Base-by-base conservation (phyloP, 2,888 invertebrate species). In the Cloeon dipterum region DNA sequence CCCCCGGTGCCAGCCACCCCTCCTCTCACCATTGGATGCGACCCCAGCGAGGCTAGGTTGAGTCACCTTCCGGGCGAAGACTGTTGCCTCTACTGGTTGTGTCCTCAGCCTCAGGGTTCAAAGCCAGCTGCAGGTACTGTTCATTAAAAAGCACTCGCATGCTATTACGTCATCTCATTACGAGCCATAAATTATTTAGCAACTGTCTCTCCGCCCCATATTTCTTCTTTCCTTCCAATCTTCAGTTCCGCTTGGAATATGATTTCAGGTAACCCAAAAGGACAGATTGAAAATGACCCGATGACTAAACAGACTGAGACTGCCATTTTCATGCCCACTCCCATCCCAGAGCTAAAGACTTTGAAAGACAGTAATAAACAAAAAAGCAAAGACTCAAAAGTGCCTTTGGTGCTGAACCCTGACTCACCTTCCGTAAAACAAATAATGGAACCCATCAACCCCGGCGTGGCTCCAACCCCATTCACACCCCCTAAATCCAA, bases 71-170 rank as follows among this genome's bases (percentile, higher is more conserved):
- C 71, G 4, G 75, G 74, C 38, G 83, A 86, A 45, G 78, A 82
- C 42, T 88, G 88, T 51, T 88, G 88, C 55, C 68, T 73, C 48
- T 70, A 74, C 40, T 88, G 88, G 88, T 63, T 53, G 42, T 65
- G 65, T 41, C 49, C 49, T 5, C 43, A 44, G 33, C 13, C 18
- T 18, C 32, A 23, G 32, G 19, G 4, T 5, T 13, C 21, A 4
- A n/a, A 2, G 11, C 3, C 10, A 18, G 10, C n/a, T 3, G 10
- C 11, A 5, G 13, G 18, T 19, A n/a, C n/a, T n/a, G n/a, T n/a
- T n/a, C n/a, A n/a, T 23, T 8, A 29, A n/a, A 7, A 21, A 8
- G 21, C 21, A 21, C 5, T 10, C 21, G 10, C 10, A 21, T 21
- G 10, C 21, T 21, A 21, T 5, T 10, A 21, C 21, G 5, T 21